Percentiles rank a stretch among this genome's conserved stretches.
phyloP scores from a whole-genome alignment of 2,113 vertebrate species.

The Crotalus helleri region DNA sequence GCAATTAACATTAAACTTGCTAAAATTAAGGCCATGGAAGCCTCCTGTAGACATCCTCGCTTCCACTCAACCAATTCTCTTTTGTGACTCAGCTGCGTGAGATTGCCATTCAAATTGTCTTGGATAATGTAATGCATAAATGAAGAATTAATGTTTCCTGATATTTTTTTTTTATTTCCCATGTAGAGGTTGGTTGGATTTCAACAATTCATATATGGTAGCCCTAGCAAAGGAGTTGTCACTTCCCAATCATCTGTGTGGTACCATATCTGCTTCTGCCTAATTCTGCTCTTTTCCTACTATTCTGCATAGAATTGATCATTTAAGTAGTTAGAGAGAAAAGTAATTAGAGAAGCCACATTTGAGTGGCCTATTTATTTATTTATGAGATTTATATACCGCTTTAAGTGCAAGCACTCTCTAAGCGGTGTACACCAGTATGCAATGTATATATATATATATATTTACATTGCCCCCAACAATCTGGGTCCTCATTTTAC shows the following conservation, averaged over 20 bases:
- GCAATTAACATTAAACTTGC: neutral
- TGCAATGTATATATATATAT: too few species aligned
- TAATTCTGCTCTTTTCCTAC: neutral
- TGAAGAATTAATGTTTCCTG: neutral
- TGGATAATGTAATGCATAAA: neutral
- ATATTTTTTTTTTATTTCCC: neutral
- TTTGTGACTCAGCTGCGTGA: neutral
- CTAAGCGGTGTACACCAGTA: too few species aligned
- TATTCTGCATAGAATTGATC: neutral
- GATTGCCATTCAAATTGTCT: neutral
- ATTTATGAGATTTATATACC: too few species aligned
- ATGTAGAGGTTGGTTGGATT: neutral
- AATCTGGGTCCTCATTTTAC: too few species aligned
- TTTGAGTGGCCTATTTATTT: neutral
- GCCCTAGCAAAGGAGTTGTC: neutral
- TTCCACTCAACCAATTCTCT: neutral
- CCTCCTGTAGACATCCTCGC: neutral
- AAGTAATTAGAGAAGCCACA: neutral
- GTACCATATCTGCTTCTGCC: neutral
- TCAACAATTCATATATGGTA: neutral
- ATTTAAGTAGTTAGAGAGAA: neutral
- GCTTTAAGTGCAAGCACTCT: too few species aligned
- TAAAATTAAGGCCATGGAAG: neutral
- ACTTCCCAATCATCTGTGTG: neutral
- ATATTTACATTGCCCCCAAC: too few species aligned